phyloP scores from a whole-genome alignment of 2,888 invertebrate species.

The Tanypteryx hageni region DNA sequence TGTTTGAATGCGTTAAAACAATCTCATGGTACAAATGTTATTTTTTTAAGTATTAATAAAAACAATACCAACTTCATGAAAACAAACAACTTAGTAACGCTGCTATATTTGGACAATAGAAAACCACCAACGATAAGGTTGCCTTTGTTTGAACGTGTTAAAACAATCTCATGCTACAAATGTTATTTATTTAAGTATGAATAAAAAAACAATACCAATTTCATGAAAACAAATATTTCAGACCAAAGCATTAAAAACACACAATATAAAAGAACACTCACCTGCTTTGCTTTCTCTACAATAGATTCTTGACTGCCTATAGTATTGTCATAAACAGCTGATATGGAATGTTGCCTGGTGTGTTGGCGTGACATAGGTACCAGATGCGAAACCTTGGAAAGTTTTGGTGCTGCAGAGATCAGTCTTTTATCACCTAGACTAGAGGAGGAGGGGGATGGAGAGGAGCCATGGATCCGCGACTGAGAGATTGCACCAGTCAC shows the following conservation, averaged over 20 bases:
- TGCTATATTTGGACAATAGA: no score
- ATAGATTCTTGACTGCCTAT: slow-evolving; percentile 83
- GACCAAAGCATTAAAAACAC: not conserved
- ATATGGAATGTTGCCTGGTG: slow-evolving; percentile 68
- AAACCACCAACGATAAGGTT: not conserved
- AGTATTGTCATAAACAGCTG: slow-evolving; percentile 69
- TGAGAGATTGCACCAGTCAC: slow-evolving; percentile 28
- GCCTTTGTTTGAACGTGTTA: no score
- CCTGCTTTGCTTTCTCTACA: slow-evolving; percentile 90
- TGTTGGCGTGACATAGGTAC: slow-evolving; percentile 66
- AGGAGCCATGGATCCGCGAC: slow-evolving; percentile 56
- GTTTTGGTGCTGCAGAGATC: slow-evolving; percentile 65
- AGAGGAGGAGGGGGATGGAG: slow-evolving; percentile 62
- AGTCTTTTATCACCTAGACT: slow-evolving; percentile 57
- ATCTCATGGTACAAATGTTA: no score
- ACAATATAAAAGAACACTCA: slow-evolving; percentile 69
- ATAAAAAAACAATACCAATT: not conserved
- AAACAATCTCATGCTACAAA: no score
- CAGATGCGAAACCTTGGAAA: slow-evolving; percentile 65
- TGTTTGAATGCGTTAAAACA: no score
- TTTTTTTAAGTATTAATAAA: no score
- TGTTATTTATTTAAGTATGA: no score
- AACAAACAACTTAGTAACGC: not conserved
- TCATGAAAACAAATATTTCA: not conserved
- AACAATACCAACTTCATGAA: not conserved